Evolutionary conservation across 2,888 invertebrate species (phyloP).

Genomic region (Myopa tessellatipennis): DNA sequence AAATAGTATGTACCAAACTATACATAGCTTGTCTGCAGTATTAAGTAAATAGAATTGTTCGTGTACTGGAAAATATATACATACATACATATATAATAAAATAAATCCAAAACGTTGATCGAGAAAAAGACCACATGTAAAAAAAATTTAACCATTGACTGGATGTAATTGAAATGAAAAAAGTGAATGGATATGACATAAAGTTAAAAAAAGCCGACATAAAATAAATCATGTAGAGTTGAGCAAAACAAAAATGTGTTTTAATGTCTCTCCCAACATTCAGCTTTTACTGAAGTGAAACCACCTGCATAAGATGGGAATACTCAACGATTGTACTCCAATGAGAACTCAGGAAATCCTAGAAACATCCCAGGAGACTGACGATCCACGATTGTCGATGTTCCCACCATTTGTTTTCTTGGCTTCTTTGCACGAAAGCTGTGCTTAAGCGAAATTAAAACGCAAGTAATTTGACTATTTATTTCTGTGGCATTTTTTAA

Average conservation of each 20-base stretch:
- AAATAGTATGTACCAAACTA: too few relatives aligned
- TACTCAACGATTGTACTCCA: too few relatives aligned
- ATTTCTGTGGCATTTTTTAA: conserved; percentile 17
- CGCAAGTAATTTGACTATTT: neutral
- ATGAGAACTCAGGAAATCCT: too few relatives aligned
- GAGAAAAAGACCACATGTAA: neutral
- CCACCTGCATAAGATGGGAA: too few relatives aligned
- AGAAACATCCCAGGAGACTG: too few relatives aligned
- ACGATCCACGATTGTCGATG: too few relatives aligned
- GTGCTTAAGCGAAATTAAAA: too few relatives aligned
- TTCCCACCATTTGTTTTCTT: too few relatives aligned
- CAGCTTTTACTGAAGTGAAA: neutral
- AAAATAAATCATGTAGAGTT: conserved; percentile 32
- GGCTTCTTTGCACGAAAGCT: too few relatives aligned
- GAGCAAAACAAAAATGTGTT: conserved; percentile 31
- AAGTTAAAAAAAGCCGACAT: conserved; percentile 40
- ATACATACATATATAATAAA: conserved; percentile 19
- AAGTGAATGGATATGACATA: conserved; percentile 16
- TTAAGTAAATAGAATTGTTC: neutral
- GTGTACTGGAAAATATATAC: conserved; percentile 8
- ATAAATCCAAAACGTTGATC: conserved; percentile 6
- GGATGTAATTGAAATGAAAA: too few relatives aligned
- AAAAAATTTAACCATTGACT: too few relatives aligned
- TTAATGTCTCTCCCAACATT: conserved; percentile 25
- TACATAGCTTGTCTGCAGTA: neutral